Evolutionary conservation across 2,888 invertebrate genomes (phyloP).

Genomic region (Leptinotarsa rubiginosa): DNA sequence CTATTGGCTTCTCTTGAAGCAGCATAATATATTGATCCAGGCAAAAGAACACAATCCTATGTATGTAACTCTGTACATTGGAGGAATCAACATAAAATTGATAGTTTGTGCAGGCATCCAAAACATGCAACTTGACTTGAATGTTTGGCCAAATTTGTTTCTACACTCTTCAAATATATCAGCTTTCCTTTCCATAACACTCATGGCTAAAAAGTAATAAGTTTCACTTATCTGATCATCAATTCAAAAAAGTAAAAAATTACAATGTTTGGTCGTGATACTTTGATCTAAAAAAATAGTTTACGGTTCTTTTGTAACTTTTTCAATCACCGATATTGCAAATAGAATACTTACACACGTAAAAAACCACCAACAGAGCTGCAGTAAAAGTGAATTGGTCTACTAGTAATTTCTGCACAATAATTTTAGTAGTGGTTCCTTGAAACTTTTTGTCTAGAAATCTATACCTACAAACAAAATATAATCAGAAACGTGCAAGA

Average conservation of each 20-base stretch:
- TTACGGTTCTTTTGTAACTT: too few species aligned
- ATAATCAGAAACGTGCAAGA: neutral
- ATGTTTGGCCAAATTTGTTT: constrained; percentile 79
- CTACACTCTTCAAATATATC: constrained; percentile 79
- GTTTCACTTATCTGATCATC: too few species aligned
- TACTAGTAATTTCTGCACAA: constrained; percentile 76
- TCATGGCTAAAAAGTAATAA: constrained; percentile 73
- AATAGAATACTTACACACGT: constrained; percentile 70
- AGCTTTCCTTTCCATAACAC: constrained; percentile 77
- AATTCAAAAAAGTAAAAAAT: neutral
- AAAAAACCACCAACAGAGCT: constrained; percentile 77
- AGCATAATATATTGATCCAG: constrained; percentile 89
- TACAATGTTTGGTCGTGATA: neutral
- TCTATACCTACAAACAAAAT: constrained; percentile 75
- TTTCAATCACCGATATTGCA: neutral
- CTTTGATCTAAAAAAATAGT: neutral
- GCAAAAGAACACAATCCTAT: constrained; percentile 82
- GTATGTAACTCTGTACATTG: constrained; percentile 80
- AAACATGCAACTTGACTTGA: constrained; percentile 81
- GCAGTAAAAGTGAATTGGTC: constrained; percentile 86
- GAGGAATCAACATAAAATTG: constrained; percentile 81
- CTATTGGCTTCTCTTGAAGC: constrained; percentile 73
- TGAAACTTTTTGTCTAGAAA: constrained; percentile 78
- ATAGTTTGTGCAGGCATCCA: constrained; percentile 86
- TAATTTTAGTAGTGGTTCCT: constrained; percentile 73